Evolutionary conservation across 2,113 vertebrate species (phyloP), one percentile per base, ranked within the genome.

Genomic region (Gymnogyps californianus): DNA sequence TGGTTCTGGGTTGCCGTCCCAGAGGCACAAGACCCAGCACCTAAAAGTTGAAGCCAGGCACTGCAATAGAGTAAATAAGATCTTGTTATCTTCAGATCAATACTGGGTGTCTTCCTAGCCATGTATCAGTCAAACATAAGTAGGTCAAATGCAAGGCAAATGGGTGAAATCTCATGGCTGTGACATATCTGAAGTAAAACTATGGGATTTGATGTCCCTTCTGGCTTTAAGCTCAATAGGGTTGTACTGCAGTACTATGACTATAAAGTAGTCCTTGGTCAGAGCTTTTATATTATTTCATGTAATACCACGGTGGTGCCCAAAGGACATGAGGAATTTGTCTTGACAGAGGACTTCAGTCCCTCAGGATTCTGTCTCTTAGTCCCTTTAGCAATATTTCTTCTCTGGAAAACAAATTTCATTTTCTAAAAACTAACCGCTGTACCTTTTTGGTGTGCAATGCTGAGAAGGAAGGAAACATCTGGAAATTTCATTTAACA

Each of bases 401-500:
- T 76, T 58, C 72, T 26, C 54, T 59, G 66, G n/a, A 83, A 85
- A 90, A 65, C 8, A 66, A 78, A 51, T 51, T 31, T n/a, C 5
- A 18, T 38, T 77, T 74, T 75, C 54, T 72, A 36, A 46, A 85
- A 84, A 2, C 4, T 12, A 31, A n/a, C 11, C 2, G 1, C 13
- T 71, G n/a, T 38, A 34, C 9, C 15, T 87, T 94, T 86, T 75
- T 28, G 12, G 65, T 71, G n/a, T 38, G 40, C 29, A n/a, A 4
- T 0, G 4, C 77, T 32, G 58, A 78, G 55, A 77, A 59, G 58
- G 75, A 77, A 83, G 46, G 64, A 93, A 83, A 70, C 42, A 85
- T 90, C 82, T 84, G 85, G 89, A 96, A 96, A 96, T 62, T 62
- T 80, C 42, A 77, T 91, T 96, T 97, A 96, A 95, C 96, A 83